These are phyloP conservation scores for Drosophila athabasca DNA, from an alignment of 1,140 invertebrate genomes.

Conservation along the genomic window DNA sequence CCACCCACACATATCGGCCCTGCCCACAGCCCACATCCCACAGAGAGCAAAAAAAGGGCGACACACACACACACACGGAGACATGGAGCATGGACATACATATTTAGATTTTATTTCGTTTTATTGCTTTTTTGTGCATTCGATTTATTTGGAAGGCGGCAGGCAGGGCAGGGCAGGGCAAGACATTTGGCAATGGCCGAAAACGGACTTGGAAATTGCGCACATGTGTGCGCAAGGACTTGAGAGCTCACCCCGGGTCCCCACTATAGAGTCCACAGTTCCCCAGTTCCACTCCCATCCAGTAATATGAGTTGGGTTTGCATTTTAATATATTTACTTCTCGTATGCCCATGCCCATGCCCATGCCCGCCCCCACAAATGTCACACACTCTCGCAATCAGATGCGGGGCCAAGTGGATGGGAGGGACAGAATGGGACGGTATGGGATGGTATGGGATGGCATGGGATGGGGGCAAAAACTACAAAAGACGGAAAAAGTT, in stretches of 20 bases:
- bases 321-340: slow-evolving; percentile 79
- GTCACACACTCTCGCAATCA: slow-evolving; percentile 76
- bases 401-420: slow-evolving; percentile 61
- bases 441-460: not conserved
- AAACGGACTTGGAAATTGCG: slow-evolving; percentile 81
- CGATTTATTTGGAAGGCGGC: slow-evolving; percentile 75
- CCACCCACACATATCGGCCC: slow-evolving; percentile 17
- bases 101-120: slow-evolving; percentile 83
- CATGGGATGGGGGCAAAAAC: slow-evolving; percentile 30
- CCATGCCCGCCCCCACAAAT: slow-evolving; percentile 40
- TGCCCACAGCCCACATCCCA: not conserved
- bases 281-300: not conserved
- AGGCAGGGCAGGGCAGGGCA: too few species aligned
- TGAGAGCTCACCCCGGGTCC: slow-evolving; percentile 35
- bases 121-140: slow-evolving; percentile 82
- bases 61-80: slow-evolving; percentile 40
- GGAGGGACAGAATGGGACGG: slow-evolving; percentile 1
- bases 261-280: not conserved
- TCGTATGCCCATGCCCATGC: not conserved
- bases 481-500: slow-evolving; percentile 80
- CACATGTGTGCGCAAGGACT: slow-evolving; percentile 80
- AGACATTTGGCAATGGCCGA: slow-evolving; percentile 60
- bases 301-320: slow-evolving; percentile 81
- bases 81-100: slow-evolving; percentile 38
- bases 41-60: slow-evolving; percentile 40